Conservation (phyloP, 2,113 vertebrate genomes). For the Cromileptes altivelis region DNA sequence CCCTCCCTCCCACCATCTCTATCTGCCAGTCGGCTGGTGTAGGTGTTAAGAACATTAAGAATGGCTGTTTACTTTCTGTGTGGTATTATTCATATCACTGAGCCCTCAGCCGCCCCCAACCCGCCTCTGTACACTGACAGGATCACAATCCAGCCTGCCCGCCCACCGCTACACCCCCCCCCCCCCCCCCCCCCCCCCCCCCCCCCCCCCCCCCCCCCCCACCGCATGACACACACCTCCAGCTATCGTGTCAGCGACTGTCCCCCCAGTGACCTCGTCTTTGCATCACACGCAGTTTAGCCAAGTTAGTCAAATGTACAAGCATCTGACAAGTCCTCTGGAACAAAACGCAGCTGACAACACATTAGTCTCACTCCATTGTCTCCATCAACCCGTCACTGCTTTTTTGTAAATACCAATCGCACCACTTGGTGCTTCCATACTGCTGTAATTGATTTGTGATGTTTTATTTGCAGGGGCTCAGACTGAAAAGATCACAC, state of each 20-base stretch:
- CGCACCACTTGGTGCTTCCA: not conserved
- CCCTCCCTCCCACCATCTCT: constrained; percentile 28
- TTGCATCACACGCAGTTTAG: constrained; percentile 54
- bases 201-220: constrained; percentile 39
- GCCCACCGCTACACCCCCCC: constrained; percentile 36
- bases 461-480: constrained; percentile 3
- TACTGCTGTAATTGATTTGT: constrained; percentile 8
- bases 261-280: constrained; percentile 77
- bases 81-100: constrained; percentile 74
- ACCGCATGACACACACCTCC: constrained; percentile 47
- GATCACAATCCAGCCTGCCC: constrained; percentile 53
- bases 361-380: constrained; percentile 41
- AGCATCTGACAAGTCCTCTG: constrained; percentile 47
- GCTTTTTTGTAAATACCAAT: constrained; percentile 8
- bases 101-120: constrained; percentile 24
- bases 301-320: constrained; percentile 47
- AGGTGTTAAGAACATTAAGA: constrained; percentile 71
- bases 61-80: constrained; percentile 73
- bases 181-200: constrained; percentile 20
- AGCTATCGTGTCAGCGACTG: constrained; percentile 71
- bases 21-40: constrained; percentile 67
- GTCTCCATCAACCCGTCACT: constrained; percentile 31
- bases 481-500: not conserved
- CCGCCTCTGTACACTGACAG: constrained; percentile 46
- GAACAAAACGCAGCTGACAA: constrained; percentile 46